Conservation (phyloP, 2,797 vertebrate species). For the Rhynchonycteris naso region DNA sequence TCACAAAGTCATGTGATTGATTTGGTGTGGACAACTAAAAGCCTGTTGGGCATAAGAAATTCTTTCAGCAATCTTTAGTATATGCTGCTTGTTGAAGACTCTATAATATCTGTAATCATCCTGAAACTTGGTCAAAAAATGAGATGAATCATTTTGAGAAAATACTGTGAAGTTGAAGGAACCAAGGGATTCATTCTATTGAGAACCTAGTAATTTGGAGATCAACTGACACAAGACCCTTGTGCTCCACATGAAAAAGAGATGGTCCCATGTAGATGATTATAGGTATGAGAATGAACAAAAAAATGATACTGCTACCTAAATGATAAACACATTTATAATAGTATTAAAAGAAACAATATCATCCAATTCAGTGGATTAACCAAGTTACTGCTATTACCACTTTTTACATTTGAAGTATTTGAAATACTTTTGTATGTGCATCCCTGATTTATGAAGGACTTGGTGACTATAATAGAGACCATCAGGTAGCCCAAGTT, state of each 20-base stretch:
- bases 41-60: not conserved
- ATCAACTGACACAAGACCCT: not conserved
- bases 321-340: not conserved
- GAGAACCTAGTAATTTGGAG: not conserved
- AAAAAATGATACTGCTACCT: not conserved
- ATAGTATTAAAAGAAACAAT: not conserved
- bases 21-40: not conserved
- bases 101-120: not conserved
- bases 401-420: not conserved
- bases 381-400: not conserved
- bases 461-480: not conserved
- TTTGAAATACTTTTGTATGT: not conserved
- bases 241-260: not conserved
- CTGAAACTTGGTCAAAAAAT: not conserved
- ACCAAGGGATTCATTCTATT: not conserved
- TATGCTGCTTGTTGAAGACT: not conserved
- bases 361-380: not conserved
- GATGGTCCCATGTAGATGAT: not conserved
- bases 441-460: not conserved
- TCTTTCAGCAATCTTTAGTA: not conserved
- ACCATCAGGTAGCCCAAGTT: not conserved
- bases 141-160: not conserved
- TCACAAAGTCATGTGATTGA: not conserved
- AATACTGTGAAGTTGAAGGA: not conserved
- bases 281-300: not conserved